Evolutionary conservation across 2,113 vertebrate genomes (phyloP).

Genomic region (human (Homo sapiens)): GRCh38 chr3:114082501-114083000

Average conservation of each 20-base stretch:
- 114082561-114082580: not conserved
- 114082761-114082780: constrained; percentile 93
- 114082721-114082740: constrained; percentile 78
- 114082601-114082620: constrained; percentile 36
- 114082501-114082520: not conserved
- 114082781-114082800: constrained; percentile 94
- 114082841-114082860: constrained; percentile 59
- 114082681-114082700: constrained; percentile 79
- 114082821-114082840: constrained; percentile 54
- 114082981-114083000: constrained; percentile 44
- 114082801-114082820: constrained; percentile 57
- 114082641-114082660: constrained; percentile 58
- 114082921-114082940: constrained; percentile 46
- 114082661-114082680: constrained; percentile 84
- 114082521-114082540: not conserved
- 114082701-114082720: constrained; percentile 66
- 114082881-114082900: constrained; percentile 66
- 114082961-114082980: constrained; percentile 47
- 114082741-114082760: constrained; percentile 77
- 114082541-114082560: constrained; percentile 47
- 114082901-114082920: constrained; percentile 52
- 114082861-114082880: constrained; percentile 42
- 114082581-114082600: constrained; percentile 46
- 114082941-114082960: constrained; percentile 24
- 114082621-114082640: constrained; percentile 38